A percentile compares a stretch with the other conserved stretches of the same genome.
These are phyloP conservation scores for Cristatella mucedo DNA, from an alignment of 2,888 invertebrate species.

Conservation along the genomic window DNA sequence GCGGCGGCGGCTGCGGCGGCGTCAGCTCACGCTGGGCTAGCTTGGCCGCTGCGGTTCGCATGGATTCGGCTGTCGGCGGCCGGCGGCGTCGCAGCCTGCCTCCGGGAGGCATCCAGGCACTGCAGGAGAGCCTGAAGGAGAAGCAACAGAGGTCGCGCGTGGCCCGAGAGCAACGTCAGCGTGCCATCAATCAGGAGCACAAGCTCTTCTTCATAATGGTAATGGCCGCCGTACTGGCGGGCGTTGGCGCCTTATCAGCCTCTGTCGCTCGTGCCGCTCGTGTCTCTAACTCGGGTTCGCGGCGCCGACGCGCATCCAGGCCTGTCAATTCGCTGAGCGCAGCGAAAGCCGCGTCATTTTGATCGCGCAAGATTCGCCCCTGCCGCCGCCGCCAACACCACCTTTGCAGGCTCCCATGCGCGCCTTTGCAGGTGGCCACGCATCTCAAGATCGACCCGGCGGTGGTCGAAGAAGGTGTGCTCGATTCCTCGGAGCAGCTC, in stretches of 20 bases:
- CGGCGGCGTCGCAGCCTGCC: conserved; percentile 4
- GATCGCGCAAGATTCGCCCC: too few species aligned
- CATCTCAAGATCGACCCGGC: conserved; percentile 18
- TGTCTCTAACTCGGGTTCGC: too few species aligned
- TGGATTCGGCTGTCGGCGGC: conserved; percentile 1
- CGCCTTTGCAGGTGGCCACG: conserved; percentile 38
- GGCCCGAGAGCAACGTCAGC: background rate
- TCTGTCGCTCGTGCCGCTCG: too few species aligned
- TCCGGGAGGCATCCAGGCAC: conserved; percentile 7
- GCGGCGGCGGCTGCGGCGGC: conserved; percentile 1
- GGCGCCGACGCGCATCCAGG: too few species aligned
- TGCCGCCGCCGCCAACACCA: too few species aligned
- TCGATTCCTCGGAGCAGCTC: conserved; percentile 48
- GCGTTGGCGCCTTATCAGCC: too few species aligned
- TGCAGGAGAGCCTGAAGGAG: conserved; percentile 7
- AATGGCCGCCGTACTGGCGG: too few species aligned
- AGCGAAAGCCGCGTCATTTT: too few species aligned
- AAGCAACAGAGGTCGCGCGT: conserved; percentile 3
- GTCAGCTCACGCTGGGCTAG: conserved; percentile 2
- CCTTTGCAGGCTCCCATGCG: too few species aligned
- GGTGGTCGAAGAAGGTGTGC: conserved; percentile 51
- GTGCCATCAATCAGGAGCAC: background rate
- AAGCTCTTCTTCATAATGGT: background rate
- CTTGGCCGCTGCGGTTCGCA: conserved; percentile 4
- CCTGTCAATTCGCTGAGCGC: too few species aligned